Conservation (phyloP, 2,888 invertebrate species). For the Pheosia tremula region DNA sequence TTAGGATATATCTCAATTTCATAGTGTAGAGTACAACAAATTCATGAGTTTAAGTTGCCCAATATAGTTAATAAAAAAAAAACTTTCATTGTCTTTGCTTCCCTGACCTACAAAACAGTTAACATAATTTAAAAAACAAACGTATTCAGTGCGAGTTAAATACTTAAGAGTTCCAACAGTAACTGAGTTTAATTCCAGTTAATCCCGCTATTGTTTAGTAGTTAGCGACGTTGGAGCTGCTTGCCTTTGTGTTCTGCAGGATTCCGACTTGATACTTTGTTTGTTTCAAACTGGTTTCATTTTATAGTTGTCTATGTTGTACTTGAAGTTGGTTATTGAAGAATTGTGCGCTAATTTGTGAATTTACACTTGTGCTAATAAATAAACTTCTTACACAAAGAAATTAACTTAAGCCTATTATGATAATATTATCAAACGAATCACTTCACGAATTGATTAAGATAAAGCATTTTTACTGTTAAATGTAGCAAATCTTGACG, state of each 20-base stretch:
- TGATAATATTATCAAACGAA: too few species aligned
- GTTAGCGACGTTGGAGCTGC: constrained; percentile 31
- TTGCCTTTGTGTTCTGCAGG: constrained; percentile 27
- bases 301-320: background rate
- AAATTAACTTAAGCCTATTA: too few species aligned
- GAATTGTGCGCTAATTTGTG: too few species aligned
- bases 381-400: too few species aligned
- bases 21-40: too few species aligned
- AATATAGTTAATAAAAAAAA: background rate
- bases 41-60: too few species aligned
- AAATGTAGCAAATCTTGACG: too few species aligned
- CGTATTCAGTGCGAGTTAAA: background rate
- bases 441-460: too few species aligned
- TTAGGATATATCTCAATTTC: too few species aligned
- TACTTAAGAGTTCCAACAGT: background rate
- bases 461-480: too few species aligned
- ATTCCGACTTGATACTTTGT: constrained; percentile 38
- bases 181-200: constrained; percentile 27
- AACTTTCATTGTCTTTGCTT: background rate
- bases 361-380: too few species aligned
- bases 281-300: constrained; percentile 5
- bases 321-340: too few species aligned
- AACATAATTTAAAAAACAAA: background rate
- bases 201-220: constrained; percentile 42
- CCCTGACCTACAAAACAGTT: background rate